Base-by-base conservation (phyloP, 2,797 vertebrate genomes). In the Tragopan temminckii region DNA sequence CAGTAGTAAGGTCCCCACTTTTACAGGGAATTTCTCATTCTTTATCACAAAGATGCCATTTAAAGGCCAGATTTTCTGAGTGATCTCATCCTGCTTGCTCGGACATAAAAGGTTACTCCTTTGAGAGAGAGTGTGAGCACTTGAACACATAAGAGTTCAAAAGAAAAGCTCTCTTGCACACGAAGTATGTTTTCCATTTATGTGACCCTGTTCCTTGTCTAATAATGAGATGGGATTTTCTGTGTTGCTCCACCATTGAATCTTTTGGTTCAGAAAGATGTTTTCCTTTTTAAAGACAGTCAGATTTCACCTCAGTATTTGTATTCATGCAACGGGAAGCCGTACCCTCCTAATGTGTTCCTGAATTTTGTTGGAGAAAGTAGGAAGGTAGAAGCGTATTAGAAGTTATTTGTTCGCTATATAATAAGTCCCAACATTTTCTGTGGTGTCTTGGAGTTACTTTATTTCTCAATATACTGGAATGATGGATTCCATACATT, bases 401-500 rank as follows among this genome's bases (percentile, higher is more conserved):
- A 57, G 15, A 81, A 91, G 40, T 68, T 83, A 71, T 27, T 77
- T 88, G 29, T 52, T 77, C 85, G 50, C 72, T 57, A 20, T 52
- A n/a, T 71, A 83, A 18, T 20, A 85, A 89, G 9, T 61, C 69
- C 62, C 53, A 90, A 86, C 42, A 5, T 72, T 89, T 89, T 67
- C 64, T 94, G 71, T 45, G 43, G 50, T 79, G 79, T 84, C 89
- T 87, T 79, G 20, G 53, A 71, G 69, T 88, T 95, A 88, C 58
- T 70, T 79, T 71, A 75, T 96, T 95, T 80, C 61, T 85, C 86
- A 69, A 46, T 92, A 70, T 23, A 71, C 63, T 81, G 35, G 75
- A 95, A 90, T 68, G 78, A 66, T 70, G 80, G 93, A 92, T 93
- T 85, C 79, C 45, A 46, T 82, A 61, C 31, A 46, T 80, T 88